Base-by-base conservation (phyloP, 2,888 invertebrate species). In the Quadroppia sp. region DNA sequence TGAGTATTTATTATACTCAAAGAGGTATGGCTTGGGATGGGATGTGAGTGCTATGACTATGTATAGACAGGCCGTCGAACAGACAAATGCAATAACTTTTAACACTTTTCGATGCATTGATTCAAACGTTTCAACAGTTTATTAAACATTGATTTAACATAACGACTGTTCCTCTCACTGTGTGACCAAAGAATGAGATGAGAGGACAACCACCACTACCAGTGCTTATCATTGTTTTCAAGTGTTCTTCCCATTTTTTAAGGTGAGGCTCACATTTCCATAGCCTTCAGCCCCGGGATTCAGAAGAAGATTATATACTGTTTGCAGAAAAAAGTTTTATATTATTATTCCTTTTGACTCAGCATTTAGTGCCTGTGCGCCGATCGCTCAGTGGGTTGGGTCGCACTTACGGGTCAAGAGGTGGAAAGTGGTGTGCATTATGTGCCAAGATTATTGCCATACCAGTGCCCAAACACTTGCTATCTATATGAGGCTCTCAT, bases 361-460 rank as follows among this genome's bases (percentile, higher is more conserved):
- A 56, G 30, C 23, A 23, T 56, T 56, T 30, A 56, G 15, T 50
- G 30, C 7, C 30, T 30, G 64, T 32, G 64, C 40, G 64, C 64
- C 36, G 64, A 36, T 20, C 64, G 20, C 64, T 2, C 28, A 45
- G 69, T 69, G 69, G 69, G 69, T 69, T 69, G 69, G 69, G 69
- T 69, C 69, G 69, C 69, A 69, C 69, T 69, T 69, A 42, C 69
- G 28, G 69, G 69, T 69, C 25, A 69, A 69, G 69, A 45, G 69
- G 69, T 42, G 45, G n/a, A 67, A 45, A 25, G 45, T 42, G 45
- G 40, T 69, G 69, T 69, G 69, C 69, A 20, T 45, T 69, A 69
- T 69, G 69, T 25, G 25, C 13, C 15, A 42, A 40, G 64, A 64
- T 61, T 64, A 64, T 32, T 30, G 69, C 69, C 20, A 53, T 53